Evolutionary conservation across 2,888 invertebrate genomes (phyloP).

Genomic region (Drosophila histrio): DNA sequence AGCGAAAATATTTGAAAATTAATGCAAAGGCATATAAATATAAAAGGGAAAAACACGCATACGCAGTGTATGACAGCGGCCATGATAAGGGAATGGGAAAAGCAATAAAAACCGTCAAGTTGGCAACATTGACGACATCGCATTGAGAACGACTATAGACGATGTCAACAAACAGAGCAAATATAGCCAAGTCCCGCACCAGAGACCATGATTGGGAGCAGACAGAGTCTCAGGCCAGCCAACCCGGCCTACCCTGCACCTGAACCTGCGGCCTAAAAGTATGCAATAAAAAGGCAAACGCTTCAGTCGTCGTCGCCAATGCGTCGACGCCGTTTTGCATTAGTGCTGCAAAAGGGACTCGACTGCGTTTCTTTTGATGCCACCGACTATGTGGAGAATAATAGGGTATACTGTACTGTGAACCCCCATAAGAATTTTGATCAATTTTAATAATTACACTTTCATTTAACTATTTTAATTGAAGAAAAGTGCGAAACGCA

Average conservation of each 20-base stretch:
- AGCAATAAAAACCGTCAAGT: slow-evolving; percentile 65
- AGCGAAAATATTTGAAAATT: slow-evolving; percentile 58
- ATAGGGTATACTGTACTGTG: neutral
- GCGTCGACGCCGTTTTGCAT: slow-evolving; percentile 59
- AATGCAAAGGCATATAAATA: slow-evolving; percentile 49
- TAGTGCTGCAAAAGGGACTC: slow-evolving; percentile 37
- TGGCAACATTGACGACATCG: slow-evolving; percentile 54
- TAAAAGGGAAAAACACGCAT: slow-evolving; percentile 44
- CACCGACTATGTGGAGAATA: neutral
- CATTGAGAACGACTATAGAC: slow-evolving; percentile 34
- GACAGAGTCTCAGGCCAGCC: neutral
- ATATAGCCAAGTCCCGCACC: slow-evolving; percentile 25
- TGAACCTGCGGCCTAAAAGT: slow-evolving; percentile 60
- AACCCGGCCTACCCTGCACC: neutral
- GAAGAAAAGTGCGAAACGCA: too few relatives aligned
- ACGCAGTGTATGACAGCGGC: slow-evolving; percentile 41
- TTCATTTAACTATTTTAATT: too few relatives aligned
- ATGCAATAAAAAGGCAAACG: slow-evolving; percentile 61
- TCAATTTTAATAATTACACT: too few relatives aligned
- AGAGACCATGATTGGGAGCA: too few relatives aligned
- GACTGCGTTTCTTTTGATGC: slow-evolving; percentile 40
- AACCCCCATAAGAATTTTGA: too few relatives aligned
- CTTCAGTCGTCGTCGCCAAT: slow-evolving; percentile 28
- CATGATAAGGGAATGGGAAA: slow-evolving; percentile 31
- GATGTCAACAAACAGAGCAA: slow-evolving; percentile 62